phyloP scores from a whole-genome alignment of 2,888 invertebrate species.

The Adelognathus sp. region DNA sequence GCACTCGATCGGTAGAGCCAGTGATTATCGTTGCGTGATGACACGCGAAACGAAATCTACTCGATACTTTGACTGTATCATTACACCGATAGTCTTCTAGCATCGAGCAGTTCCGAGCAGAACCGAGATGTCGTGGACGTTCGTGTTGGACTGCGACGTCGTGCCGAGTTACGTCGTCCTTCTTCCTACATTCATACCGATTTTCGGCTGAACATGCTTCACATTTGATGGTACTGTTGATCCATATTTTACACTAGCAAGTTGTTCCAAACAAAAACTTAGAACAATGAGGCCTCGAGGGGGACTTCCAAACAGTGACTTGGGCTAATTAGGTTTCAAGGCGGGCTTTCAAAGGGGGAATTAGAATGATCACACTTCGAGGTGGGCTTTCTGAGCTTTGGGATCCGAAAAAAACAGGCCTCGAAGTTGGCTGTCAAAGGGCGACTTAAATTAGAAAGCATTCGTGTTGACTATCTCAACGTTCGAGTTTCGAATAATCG shows the following conservation, averaged over 20 bases:
- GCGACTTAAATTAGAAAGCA: too few species aligned
- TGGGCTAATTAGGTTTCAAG: too few species aligned
- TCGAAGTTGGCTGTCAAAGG: too few species aligned
- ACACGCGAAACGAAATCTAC: background rate
- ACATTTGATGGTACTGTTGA: too few species aligned
- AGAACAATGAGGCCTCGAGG: too few species aligned
- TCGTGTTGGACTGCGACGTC: background rate
- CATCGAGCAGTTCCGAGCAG: background rate
- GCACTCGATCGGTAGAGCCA: conserved; percentile 11
- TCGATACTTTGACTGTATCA: background rate
- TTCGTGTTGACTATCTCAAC: too few species aligned
- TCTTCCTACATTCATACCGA: background rate
- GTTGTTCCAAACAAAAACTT: background rate
- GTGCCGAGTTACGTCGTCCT: background rate
- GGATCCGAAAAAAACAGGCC: too few species aligned
- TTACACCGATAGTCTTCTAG: background rate
- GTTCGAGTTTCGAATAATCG: too few species aligned
- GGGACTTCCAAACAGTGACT: too few species aligned
- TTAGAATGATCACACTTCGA: too few species aligned
- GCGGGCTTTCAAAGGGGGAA: too few species aligned
- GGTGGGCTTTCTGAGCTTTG: too few species aligned
- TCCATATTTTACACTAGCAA: background rate
- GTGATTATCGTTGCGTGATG: conserved; percentile 35
- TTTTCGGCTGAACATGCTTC: background rate
- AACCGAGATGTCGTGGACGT: background rate